Conservation (phyloP, 2,113 vertebrate species). For the Myiozetetes cayanensis region DNA sequence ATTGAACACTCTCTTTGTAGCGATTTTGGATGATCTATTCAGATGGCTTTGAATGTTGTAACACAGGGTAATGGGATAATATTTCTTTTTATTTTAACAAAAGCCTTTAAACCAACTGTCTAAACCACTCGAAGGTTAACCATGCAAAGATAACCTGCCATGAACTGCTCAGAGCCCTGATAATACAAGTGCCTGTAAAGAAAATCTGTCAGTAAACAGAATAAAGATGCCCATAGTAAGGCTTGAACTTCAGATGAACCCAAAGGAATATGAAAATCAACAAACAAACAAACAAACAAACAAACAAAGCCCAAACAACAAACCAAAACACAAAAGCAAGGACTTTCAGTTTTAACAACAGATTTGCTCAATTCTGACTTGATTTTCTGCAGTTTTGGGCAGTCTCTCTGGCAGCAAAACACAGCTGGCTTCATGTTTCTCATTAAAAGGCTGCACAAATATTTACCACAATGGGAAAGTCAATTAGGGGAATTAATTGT, state of each 20-base stretch:
- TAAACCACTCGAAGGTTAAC: neutral
- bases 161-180: neutral
- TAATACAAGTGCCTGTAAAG: neutral
- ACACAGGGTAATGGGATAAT: neutral
- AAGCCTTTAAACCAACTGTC: neutral
- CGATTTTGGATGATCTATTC: neutral
- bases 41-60: neutral
- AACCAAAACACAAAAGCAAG: neutral
- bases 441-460: neutral
- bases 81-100: neutral
- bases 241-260: neutral
- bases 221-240: neutral
- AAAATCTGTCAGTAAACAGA: neutral
- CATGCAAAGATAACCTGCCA: neutral
- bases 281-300: neutral
- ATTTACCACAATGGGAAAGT: neutral
- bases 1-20: neutral
- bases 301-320: neutral
- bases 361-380: neutral
- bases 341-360: neutral
- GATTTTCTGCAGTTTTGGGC: neutral
- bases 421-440: neutral
- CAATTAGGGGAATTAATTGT: constrained; percentile 8
- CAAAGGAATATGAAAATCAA: neutral
- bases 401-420: neutral